phyloP scores from a whole-genome alignment of 1,140 invertebrate species.

The Ceratitis capitata region DNA sequence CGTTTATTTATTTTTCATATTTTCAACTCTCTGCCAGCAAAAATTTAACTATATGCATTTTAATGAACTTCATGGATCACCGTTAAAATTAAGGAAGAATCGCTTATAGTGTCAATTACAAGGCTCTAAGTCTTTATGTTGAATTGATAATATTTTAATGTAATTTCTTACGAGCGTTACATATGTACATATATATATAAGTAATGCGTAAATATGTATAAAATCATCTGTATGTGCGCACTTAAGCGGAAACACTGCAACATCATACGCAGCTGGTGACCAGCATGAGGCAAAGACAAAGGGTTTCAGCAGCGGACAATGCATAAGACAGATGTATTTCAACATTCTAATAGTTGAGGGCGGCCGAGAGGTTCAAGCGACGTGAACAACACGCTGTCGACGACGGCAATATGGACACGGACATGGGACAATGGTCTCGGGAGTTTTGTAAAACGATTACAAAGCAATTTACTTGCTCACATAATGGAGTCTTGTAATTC shows the following conservation, averaged over 20 bases:
- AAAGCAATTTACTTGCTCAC: slow-evolving; percentile 44
- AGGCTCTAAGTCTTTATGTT: not conserved
- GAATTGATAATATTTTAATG: not conserved
- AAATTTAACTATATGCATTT: too few species aligned
- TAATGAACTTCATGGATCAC: too few species aligned
- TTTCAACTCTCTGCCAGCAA: too few species aligned
- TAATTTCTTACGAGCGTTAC: not conserved
- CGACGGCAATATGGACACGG: not conserved
- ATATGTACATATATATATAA: not conserved
- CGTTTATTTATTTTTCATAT: too few species aligned
- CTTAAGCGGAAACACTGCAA: not conserved
- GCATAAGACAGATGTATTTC: not conserved
- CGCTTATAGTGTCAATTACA: not conserved
- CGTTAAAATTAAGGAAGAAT: too few species aligned
- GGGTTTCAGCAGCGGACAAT: not conserved
- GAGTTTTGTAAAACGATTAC: slow-evolving; percentile 46
- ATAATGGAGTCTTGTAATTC: slow-evolving; percentile 44
- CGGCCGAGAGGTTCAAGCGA: not conserved
- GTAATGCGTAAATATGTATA: not conserved
- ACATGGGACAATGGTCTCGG: slow-evolving; percentile 36
- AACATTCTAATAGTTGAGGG: not conserved
- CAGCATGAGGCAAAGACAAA: not conserved
- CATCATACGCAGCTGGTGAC: not conserved
- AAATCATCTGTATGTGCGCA: too few species aligned
- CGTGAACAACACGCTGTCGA: not conserved